A percentile compares a stretch with the other conserved stretches of the same genome.
Evolutionary conservation across 37 sponge, comb jelly and placozoan species (phyloP).

Genomic region (Aplysina aerophoba): DNA sequence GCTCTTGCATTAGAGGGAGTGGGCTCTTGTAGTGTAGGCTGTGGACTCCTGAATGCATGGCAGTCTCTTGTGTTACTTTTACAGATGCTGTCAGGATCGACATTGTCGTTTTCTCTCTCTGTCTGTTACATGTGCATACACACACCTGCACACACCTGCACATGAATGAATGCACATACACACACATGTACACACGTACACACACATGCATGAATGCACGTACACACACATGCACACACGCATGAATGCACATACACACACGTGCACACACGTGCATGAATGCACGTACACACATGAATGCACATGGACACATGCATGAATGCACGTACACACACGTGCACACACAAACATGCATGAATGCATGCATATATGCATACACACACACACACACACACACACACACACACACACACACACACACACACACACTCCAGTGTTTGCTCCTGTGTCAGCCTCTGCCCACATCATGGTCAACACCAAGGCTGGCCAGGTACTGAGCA

Average conservation of each 20-base stretch:
- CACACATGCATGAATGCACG: too few relatives aligned
- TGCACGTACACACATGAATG: not conserved
- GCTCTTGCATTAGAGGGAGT: too few relatives aligned
- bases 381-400: not conserved
- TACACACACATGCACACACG: slow-evolving; percentile 21
- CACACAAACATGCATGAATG: not conserved
- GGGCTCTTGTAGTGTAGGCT: too few relatives aligned
- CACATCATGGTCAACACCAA: slow-evolving; percentile 30
- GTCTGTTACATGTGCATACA: too few relatives aligned
- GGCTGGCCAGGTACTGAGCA: not conserved
- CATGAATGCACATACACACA: too few relatives aligned
- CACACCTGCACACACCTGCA: too few relatives aligned
- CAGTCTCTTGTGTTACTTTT: not conserved
- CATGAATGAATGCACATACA: too few relatives aligned
- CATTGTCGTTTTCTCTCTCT: too few relatives aligned
- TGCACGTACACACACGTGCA: not conserved
- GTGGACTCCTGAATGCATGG: not conserved
- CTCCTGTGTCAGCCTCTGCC: slow-evolving; percentile 27
- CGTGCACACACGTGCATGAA: not conserved
- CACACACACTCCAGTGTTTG: not conserved
- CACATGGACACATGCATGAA: not conserved
- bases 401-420: slow-evolving; percentile 4
- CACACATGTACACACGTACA: too few relatives aligned
- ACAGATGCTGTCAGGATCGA: too few relatives aligned
- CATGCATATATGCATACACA: not conserved